phyloP scores from a whole-genome alignment of 2,113 vertebrate species.

The Tringa solitaria region DNA sequence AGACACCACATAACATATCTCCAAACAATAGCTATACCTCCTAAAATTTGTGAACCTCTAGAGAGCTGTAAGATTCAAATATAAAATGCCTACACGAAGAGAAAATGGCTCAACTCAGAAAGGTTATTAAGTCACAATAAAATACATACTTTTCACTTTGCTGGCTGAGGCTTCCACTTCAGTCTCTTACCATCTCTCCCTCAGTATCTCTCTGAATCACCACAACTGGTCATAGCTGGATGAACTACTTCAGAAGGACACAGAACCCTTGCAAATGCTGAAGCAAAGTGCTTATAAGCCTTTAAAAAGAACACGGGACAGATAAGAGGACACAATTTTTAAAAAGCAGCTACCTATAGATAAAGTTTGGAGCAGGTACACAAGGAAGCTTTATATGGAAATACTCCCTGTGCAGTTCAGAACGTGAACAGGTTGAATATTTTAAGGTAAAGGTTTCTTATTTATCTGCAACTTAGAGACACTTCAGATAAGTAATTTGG shows the following conservation, averaged over 20 bases:
- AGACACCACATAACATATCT: neutral
- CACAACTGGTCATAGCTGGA: neutral
- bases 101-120: neutral
- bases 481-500: neutral
- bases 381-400: neutral
- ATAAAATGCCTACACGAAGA: neutral
- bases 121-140: neutral
- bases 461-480: neutral
- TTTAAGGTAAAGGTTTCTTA: neutral
- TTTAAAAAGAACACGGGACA: neutral
- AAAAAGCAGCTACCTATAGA: neutral
- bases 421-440: neutral
- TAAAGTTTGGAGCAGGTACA: neutral
- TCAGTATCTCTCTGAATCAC: neutral
- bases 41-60: neutral
- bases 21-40: neutral
- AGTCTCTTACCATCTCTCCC: neutral
- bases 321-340: neutral
- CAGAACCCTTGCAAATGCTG: neutral
- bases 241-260: neutral
- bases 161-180: neutral
- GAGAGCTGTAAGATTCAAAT: neutral
- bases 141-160: neutral
- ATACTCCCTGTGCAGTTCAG: neutral
- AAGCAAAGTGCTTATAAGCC: neutral